These are phyloP conservation scores for Psilopsiagon aurifrons DNA, from an alignment of 2,113 vertebrate species.

Conservation along the genomic window DNA sequence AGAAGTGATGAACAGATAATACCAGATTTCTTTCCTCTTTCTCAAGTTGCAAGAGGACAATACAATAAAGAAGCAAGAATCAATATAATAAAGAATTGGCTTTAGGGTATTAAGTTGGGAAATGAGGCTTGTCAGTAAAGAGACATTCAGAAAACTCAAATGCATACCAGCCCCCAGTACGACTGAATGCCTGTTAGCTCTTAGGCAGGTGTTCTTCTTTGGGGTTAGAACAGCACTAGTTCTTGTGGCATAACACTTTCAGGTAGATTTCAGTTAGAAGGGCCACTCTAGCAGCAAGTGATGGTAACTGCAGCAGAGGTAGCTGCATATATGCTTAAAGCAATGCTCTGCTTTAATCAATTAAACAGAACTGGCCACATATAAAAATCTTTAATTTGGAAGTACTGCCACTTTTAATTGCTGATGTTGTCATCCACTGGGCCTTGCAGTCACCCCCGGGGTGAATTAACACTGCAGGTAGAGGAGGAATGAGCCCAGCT, in stretches of 20 bases:
- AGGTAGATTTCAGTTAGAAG: neutral
- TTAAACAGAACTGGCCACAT: neutral
- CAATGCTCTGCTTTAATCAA: neutral
- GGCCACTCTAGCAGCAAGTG: neutral
- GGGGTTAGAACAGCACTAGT: neutral
- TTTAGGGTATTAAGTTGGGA: neutral
- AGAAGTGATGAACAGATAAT: neutral
- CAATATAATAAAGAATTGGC: neutral
- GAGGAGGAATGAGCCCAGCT: neutral
- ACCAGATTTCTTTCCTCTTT: neutral
- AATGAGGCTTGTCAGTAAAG: neutral
- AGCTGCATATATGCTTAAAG: neutral
- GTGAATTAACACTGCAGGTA: accelerated
- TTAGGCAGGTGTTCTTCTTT: neutral
- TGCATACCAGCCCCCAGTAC: neutral
- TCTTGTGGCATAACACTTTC: neutral
- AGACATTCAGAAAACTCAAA: neutral
- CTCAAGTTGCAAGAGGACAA: neutral
- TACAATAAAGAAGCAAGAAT: neutral
- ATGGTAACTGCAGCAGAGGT: neutral
- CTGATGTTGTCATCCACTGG: neutral
- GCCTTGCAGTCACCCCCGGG: neutral
- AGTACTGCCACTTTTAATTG: neutral
- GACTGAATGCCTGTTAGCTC: neutral
- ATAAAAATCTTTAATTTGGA: neutral